Conservation (phyloP, 2,797 vertebrate species). For the Oreonectes daqikongensis region DNA sequence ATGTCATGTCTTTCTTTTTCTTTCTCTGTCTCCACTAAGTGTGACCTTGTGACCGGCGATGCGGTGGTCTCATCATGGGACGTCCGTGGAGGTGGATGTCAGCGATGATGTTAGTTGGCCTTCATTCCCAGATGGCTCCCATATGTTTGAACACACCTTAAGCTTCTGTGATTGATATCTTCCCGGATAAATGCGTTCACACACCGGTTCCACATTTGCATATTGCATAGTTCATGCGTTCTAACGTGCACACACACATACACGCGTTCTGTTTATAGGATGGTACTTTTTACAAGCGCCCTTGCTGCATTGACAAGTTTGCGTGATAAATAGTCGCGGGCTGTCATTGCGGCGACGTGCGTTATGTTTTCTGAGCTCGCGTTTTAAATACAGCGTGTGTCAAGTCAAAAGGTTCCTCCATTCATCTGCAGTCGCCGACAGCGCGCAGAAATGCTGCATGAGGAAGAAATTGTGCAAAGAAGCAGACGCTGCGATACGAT, state of each 20-base stretch:
- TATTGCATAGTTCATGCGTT: slow-evolving; percentile 12
- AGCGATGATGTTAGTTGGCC: slow-evolving; percentile 26
- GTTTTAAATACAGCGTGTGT: slow-evolving; percentile 57
- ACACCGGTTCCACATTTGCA: slow-evolving; percentile 1
- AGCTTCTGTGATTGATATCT: slow-evolving; percentile 41
- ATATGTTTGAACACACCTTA: slow-evolving; percentile 29
- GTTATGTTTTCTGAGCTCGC: slow-evolving; percentile 50
- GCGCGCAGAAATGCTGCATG: slow-evolving; percentile 66
- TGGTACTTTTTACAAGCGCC: slow-evolving; percentile 9
- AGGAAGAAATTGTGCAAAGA: slow-evolving; percentile 70
- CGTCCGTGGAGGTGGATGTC: slow-evolving; percentile 24
- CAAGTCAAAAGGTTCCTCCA: slow-evolving; percentile 66
- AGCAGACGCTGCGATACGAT: slow-evolving; percentile 60
- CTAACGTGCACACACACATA: slow-evolving; percentile 4
- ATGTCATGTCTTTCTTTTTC: not conserved
- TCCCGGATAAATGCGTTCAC: slow-evolving; percentile 2
- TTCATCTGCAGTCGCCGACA: slow-evolving; percentile 65
- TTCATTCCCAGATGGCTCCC: slow-evolving; percentile 45
- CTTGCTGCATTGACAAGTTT: slow-evolving; percentile 42
- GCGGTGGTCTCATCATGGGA: slow-evolving; percentile 16
- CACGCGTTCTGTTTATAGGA: slow-evolving; percentile 30
- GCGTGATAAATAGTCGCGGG: slow-evolving; percentile 31
- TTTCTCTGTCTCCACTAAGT: slow-evolving; percentile 1
- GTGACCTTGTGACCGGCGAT: slow-evolving; percentile 40
- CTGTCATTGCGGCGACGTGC: slow-evolving; percentile 24